These are phyloP conservation scores for Hecatera dysodea DNA, from an alignment of 2,888 invertebrate genomes.

Conservation along the genomic window DNA sequence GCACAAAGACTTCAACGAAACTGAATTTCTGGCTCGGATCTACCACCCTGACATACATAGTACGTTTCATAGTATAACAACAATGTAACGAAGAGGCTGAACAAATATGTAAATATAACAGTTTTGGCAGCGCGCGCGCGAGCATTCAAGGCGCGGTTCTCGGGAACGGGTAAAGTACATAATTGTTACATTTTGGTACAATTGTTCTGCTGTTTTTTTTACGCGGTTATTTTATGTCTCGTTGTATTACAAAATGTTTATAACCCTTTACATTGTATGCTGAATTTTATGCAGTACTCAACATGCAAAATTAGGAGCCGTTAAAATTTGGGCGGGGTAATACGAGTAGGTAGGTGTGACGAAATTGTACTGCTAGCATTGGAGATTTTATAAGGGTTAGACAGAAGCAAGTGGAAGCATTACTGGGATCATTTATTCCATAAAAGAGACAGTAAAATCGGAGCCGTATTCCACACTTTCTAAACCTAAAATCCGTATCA, in stretches of 20 bases:
- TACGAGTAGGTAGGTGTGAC: background rate
- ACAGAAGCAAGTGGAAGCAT: slow-evolving; percentile 18
- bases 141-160: slow-evolving; percentile 38
- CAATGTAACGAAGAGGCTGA: slow-evolving; percentile 56
- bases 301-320: slow-evolving; percentile 34
- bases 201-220: slow-evolving; percentile 34
- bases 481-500: slow-evolving; percentile 45
- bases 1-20: slow-evolving; percentile 20
- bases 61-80: slow-evolving; percentile 32
- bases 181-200: slow-evolving; percentile 55
- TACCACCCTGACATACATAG: slow-evolving; percentile 59
- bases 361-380: background rate
- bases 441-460: slow-evolving; percentile 30
- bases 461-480: slow-evolving; percentile 24
- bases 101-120: slow-evolving; percentile 66
- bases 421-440: slow-evolving; percentile 13
- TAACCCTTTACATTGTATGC: slow-evolving; percentile 36
- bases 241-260: slow-evolving; percentile 36
- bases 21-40: slow-evolving; percentile 50
- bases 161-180: slow-evolving; percentile 47
- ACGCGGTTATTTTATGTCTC: slow-evolving; percentile 36
- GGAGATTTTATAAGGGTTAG: slow-evolving; percentile 10
- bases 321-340: slow-evolving; percentile 20
- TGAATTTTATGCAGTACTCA: slow-evolving; percentile 31
- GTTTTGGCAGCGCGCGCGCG: slow-evolving; percentile 55